phyloP scores from a whole-genome alignment of 2,888 invertebrate species.

The Asteroscopus sphinx region DNA sequence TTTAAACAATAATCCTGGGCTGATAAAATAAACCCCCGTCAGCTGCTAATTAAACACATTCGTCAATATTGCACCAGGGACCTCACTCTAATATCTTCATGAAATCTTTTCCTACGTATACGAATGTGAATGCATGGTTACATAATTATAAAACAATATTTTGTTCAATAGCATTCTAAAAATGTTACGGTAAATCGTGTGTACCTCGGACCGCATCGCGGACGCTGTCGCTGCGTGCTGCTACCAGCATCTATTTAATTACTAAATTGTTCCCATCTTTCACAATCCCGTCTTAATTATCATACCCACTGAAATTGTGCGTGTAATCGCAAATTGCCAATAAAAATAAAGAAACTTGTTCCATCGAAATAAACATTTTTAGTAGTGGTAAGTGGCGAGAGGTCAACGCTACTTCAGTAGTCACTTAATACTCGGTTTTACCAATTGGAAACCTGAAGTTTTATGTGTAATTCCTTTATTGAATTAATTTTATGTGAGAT shows the following conservation, averaged over 20 bases:
- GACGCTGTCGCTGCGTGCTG: constrained; percentile 26
- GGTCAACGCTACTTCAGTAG: constrained; percentile 70
- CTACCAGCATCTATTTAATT: constrained; percentile 54
- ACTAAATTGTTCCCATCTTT: constrained; percentile 50
- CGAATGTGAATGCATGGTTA: constrained; percentile 12
- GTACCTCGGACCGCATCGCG: constrained; percentile 23
- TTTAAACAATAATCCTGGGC: no score
- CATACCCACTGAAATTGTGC: constrained; percentile 58
- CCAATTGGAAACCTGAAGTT: constrained; percentile 56
- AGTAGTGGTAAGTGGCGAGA: constrained; percentile 55
- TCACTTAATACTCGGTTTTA: constrained; percentile 56
- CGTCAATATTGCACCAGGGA: no score
- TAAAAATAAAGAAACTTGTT: constrained; percentile 66
- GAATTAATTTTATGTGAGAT: constrained; percentile 30
- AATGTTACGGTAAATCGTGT: constrained; percentile 53
- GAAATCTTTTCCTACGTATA: not conserved
- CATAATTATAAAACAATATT: constrained; percentile 10
- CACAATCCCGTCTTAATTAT: constrained; percentile 54
- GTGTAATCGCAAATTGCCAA: constrained; percentile 69
- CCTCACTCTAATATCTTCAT: not conserved
- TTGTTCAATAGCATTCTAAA: constrained; percentile 17
- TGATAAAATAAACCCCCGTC: no score
- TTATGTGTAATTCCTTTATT: constrained; percentile 33
- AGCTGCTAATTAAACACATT: no score
- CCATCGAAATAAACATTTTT: constrained; percentile 45